Conservation (phyloP, 2,113 vertebrate species). For the Irena cyanogastra region DNA sequence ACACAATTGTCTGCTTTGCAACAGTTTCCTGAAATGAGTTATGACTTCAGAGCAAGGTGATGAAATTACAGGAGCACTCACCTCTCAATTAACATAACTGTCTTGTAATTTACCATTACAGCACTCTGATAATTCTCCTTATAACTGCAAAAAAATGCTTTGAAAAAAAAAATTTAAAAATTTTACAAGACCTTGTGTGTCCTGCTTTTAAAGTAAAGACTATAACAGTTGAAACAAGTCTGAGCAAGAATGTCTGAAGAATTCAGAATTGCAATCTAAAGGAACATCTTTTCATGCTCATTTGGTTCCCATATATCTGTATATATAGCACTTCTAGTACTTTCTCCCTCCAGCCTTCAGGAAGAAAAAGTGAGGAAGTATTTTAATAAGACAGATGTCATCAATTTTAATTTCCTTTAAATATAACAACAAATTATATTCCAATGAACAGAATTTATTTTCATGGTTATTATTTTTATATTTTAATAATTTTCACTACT, state of each 20-base stretch:
- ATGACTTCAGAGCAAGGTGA: not conserved
- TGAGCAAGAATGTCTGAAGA: not conserved
- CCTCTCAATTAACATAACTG: not conserved
- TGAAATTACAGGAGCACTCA: slow-evolving; percentile 4
- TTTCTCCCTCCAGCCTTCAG: not conserved
- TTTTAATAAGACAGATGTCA: not conserved
- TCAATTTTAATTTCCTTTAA: not conserved
- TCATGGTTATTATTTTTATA: not conserved
- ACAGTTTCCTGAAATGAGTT: not conserved
- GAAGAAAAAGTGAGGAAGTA: not conserved
- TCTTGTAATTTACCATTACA: not conserved
- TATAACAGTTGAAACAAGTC: not conserved
- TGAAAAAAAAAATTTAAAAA: not conserved
- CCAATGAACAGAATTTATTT: not conserved
- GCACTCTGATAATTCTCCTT: not conserved
- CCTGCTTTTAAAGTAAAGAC: not conserved
- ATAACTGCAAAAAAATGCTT: not conserved
- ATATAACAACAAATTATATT: not conserved
- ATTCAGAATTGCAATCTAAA: not conserved
- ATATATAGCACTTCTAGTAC: not conserved
- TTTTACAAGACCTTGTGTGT: not conserved
- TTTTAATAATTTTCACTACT: not conserved
- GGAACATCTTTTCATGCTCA: not conserved
- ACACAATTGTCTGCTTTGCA: not conserved
- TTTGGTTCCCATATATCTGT: not conserved